A percentile compares a stretch with the other conserved stretches of the same genome.
phyloP scores from a whole-genome alignment of 2,113 vertebrate species.

The Amphiprion percula region DNA sequence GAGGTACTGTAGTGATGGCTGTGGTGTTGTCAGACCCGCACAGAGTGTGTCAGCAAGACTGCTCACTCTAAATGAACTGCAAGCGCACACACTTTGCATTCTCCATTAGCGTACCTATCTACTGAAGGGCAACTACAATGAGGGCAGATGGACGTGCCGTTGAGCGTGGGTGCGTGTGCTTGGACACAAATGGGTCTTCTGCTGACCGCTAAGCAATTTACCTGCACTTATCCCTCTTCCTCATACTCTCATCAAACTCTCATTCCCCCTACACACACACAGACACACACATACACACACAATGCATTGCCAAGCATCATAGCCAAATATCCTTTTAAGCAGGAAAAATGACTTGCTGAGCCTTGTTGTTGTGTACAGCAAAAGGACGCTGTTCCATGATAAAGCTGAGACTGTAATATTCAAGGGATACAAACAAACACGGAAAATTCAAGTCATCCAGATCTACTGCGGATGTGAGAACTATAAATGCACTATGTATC shows the following conservation, averaged over 20 bases:
- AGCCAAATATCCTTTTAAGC: constrained; percentile 53
- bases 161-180: constrained; percentile 30
- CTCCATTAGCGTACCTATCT: constrained; percentile 46
- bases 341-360: constrained; percentile 37
- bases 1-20: not conserved
- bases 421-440: not conserved
- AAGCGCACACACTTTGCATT: constrained; percentile 13
- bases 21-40: not conserved
- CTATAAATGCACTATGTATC: no score
- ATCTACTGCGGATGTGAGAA: no score
- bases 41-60: constrained; percentile 2
- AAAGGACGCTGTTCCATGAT: constrained; percentile 29
- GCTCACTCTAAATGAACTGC: constrained; percentile 14
- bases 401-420: not conserved
- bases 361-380: not conserved
- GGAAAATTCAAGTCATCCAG: no score
- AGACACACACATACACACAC: constrained; percentile 26
- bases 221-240: constrained; percentile 59
- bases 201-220: constrained; percentile 63
- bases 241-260: constrained; percentile 19
- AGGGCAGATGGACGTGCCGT: constrained; percentile 37
- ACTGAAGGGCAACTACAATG: constrained; percentile 59
- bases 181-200: constrained; percentile 61
- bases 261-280: constrained; percentile 6
- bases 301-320: not conserved